These are phyloP conservation scores for Lagopus muta DNA, from an alignment of 2,113 vertebrate genomes.

Conservation along the genomic window DNA sequence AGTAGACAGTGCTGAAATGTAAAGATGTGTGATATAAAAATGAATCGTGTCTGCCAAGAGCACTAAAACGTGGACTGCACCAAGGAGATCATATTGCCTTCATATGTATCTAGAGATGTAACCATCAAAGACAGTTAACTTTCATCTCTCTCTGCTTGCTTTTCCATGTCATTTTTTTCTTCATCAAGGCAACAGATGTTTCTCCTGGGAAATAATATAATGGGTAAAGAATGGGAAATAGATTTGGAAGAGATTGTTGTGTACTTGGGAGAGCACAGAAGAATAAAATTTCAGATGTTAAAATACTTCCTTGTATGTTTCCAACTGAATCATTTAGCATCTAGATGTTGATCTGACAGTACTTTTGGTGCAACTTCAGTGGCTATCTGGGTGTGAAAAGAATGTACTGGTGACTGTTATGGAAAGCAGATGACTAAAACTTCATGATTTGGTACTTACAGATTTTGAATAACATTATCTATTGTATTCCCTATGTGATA, in stretches of 20 bases:
- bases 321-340: background rate
- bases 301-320: background rate
- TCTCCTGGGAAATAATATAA: conserved; percentile 9
- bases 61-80: background rate
- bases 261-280: background rate
- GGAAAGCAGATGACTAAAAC: background rate
- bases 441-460: fast-evolving
- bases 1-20: background rate
- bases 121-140: background rate
- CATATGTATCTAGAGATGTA: background rate
- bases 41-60: background rate
- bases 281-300: conserved; percentile 11
- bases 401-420: background rate
- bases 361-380: background rate
- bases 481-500: background rate
- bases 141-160: background rate
- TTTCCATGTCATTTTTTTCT: background rate
- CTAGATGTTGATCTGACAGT: background rate
- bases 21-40: background rate
- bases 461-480: background rate
- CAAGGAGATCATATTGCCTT: background rate
- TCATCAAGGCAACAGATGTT: background rate
- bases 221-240: background rate
- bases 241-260: background rate
- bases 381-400: background rate